These are phyloP conservation scores for Styela clava DNA, from an alignment of 23 tunicate genomes.

Conservation along the genomic window DNA sequence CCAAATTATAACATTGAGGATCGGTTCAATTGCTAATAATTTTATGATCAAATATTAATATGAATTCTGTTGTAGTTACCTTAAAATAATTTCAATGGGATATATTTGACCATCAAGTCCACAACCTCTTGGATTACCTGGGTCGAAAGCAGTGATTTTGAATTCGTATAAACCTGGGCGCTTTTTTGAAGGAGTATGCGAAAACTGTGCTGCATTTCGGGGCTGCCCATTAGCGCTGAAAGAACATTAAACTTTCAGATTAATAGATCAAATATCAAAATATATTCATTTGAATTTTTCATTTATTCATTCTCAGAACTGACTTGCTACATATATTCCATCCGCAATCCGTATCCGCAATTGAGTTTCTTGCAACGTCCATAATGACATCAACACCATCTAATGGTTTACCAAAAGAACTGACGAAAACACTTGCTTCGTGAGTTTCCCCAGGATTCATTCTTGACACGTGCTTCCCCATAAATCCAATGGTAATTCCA, in stretches of 20 bases:
- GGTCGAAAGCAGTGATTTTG: conserved; percentile 24
- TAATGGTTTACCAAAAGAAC: conserved; percentile 40
- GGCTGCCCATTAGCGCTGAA: background rate
- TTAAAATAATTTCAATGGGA: background rate
- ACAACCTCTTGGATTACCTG: conserved; percentile 48
- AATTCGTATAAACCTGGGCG: conserved; percentile 2
- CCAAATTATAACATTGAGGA: too few species aligned
- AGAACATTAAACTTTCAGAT: background rate
- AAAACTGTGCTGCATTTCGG: background rate
- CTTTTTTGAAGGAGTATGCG: background rate
- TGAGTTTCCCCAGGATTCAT: conserved; percentile 37
- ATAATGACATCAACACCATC: conserved; percentile 16
- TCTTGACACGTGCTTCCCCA: background rate
- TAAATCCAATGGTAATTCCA: conserved; percentile 11
- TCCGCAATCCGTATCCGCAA: conserved; percentile 13
- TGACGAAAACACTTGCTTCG: conserved; percentile 22
- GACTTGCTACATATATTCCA: conserved; percentile 17
- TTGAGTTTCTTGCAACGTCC: background rate
- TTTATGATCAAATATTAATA: too few species aligned
- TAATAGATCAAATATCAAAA: background rate
- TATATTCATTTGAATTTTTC: too few species aligned
- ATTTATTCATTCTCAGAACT: too few species aligned
- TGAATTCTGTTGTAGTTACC: too few species aligned
- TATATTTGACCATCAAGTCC: conserved; percentile 57
- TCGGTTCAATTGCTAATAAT: too few species aligned